Base-by-base conservation (phyloP, 2,888 invertebrate species). In the Tineola bisselliella region DNA sequence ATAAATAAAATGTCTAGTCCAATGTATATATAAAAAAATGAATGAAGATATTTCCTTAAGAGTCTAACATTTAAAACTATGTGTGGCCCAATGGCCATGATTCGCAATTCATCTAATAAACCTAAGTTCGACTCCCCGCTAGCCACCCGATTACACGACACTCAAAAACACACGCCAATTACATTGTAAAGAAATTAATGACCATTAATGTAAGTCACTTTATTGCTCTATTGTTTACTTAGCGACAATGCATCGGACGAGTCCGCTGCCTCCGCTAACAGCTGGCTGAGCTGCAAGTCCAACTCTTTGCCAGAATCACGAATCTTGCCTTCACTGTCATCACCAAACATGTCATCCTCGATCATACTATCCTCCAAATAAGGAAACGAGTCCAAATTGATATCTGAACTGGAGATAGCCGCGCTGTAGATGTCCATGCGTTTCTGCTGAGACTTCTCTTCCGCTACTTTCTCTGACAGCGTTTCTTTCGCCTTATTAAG, bases 381-480 rank as follows among this genome's bases (percentile, higher is more conserved):
- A 64, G 88, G 81, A 69, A 88, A 88, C 69, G 87, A 82, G 64
- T 88, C 88, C 65, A 89, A 71, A 67, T 88, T 87, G 58, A 89
- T 88, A 58, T 88, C 88, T 0, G 88, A 76, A 44, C 88, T 77
- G 54, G 82, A 83, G 62, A 89, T 81, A 44, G 88, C 87, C 18
- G 88, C 87, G 64, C 87, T 88, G 70, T 88, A 89, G 31, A 89
- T 78, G 68, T 89, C 89, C 74, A 88, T 81, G 66, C 87, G 70
- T 65, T 79, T 80, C 70, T 77, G 83, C 64, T 77, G 81, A 61
- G 84, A 83, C 62, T 72, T 78, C 60, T 78, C 79, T 64, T 83
- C 83, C 1, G 81, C 78, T 31, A 86, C 84, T 64, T 86, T 87
- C 68, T 86, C 79, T 15, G 81, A 77, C 2, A 84, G 73, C 66